Percentiles rank a stretch among this genome's conserved stretches.
Evolutionary conservation across 2,888 invertebrate genomes (phyloP).

Genomic region (Escarpia spicata): DNA sequence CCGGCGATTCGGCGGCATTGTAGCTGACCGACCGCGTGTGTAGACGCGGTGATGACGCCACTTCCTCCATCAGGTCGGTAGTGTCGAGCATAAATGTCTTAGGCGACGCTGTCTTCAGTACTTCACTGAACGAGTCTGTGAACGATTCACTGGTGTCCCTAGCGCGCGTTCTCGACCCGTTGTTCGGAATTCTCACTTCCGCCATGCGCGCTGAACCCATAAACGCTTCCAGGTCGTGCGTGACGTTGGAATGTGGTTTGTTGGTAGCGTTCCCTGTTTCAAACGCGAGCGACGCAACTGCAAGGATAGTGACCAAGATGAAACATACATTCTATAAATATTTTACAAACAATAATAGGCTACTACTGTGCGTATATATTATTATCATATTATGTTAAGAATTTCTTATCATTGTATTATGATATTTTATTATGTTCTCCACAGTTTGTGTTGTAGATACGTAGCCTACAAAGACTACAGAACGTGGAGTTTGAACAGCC

Average conservation of each 20-base stretch:
- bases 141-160: background rate
- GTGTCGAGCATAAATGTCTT: background rate
- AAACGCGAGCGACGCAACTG: background rate
- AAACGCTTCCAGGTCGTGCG: background rate
- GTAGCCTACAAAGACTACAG: too few relatives aligned
- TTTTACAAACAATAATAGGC: background rate
- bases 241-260: background rate
- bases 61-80: background rate
- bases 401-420: too few relatives aligned
- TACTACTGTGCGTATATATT: too few relatives aligned
- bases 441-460: too few relatives aligned
- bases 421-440: too few relatives aligned
- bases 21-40: background rate
- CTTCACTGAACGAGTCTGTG: background rate
- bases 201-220: background rate
- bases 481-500: too few relatives aligned
- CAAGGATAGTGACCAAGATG: background rate
- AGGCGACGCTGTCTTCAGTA: background rate
- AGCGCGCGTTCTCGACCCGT: constrained; percentile 1
- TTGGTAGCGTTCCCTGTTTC: constrained; percentile 6
- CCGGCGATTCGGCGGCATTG: background rate
- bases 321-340: background rate
- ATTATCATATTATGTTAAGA: too few relatives aligned
- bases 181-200: background rate
- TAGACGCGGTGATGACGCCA: background rate